phyloP scores from a whole-genome alignment of 1,140 invertebrate species.

The Brachionus rotundiformis region DNA sequence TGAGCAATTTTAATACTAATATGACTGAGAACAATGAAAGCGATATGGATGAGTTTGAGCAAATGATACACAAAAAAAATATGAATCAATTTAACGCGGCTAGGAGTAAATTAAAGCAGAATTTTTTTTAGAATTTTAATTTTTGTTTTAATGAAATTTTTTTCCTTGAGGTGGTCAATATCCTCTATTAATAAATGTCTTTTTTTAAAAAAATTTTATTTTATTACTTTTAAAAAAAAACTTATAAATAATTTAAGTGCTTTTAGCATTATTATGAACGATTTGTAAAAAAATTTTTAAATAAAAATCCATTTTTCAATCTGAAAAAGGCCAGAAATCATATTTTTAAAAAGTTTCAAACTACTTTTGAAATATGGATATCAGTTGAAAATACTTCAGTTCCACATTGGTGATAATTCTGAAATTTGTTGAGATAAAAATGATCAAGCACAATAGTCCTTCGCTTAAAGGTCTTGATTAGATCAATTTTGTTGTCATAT shows the following conservation, averaged over 20 bases:
- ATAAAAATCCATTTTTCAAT: neutral
- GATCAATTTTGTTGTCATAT: neutral
- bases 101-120: neutral
- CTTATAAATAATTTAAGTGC: neutral
- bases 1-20: constrained; percentile 26
- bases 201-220: neutral
- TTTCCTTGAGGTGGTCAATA: neutral
- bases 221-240: neutral
- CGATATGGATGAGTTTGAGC: neutral
- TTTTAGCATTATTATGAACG: neutral
- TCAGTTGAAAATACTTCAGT: neutral
- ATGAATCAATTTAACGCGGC: constrained; percentile 38
- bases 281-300: neutral
- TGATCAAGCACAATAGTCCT: neutral
- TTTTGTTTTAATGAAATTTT: neutral
- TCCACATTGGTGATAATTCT: neutral
- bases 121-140: neutral
- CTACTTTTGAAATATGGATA: neutral
- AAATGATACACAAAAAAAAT: constrained; percentile 17
- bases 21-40: neutral
- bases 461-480: neutral
- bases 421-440: constrained; percentile 8
- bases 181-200: neutral
- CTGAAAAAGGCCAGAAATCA: constrained; percentile 4
- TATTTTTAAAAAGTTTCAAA: neutral